Evolutionary conservation across 2,113 vertebrate genomes (phyloP), one percentile per base, ranked within the genome.

Genomic region (Albula glossodonta): DNA sequence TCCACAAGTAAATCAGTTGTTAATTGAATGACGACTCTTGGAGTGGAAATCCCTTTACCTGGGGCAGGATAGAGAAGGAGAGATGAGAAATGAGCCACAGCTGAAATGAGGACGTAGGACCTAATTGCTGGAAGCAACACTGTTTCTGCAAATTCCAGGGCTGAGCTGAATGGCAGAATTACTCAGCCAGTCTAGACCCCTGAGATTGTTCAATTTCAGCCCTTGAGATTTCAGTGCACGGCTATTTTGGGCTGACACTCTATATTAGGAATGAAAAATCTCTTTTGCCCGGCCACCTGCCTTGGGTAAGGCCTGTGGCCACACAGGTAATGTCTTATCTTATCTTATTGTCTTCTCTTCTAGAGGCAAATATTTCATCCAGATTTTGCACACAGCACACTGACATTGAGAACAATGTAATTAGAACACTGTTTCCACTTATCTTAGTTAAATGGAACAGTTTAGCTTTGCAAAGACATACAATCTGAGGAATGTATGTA

Each of bases 131-230:
- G 87, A 84, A 87, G 87, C 87, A 81, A 87, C 78, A 86, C 84
- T 80, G 81, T 89, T 86, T 86, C 85, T 85, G 83, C 85, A 87
- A 83, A 74, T 74, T 25, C n/a, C n/a, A 22, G 25, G 56, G 57
- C 82, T 84, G 83, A 87, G 82, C 80, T 88, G 89, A 87, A 87
- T 86, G 89, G 88, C 89, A 90, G 89, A 90, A 90, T 85, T 19
- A 74, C n/a, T n/a, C 17, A 22, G 70, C 70, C 22, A 22, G 22
- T 22, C 70, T n/a, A 74, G 70, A n/a, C n/a, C 70, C 17, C 70
- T 25, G n/a, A 74, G 70, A 74, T 74, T 74, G 70, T 31, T 74
- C 87, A 87, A 90, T 90, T 90, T 87, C 89, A 85, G 82, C 84
- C 83, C 51, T 79, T 22, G 57, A 84, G 77, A 85, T 84, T 86